Base-by-base conservation (phyloP, 1,140 invertebrate genomes). In the Brachionus paranguensis region DNA sequence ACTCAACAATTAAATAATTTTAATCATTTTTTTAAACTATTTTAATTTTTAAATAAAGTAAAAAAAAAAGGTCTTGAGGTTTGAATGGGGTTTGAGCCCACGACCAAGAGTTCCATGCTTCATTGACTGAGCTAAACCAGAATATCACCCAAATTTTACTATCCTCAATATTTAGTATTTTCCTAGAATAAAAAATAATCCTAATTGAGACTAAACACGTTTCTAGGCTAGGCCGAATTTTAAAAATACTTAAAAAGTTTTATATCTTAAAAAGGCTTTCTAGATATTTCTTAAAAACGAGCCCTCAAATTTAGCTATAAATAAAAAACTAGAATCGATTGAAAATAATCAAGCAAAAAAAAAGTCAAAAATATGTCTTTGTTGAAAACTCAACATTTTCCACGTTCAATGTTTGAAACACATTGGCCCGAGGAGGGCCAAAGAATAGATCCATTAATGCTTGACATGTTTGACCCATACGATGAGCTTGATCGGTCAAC, bases 401-500 rank as follows among this genome's bases (percentile, higher is more conserved):
- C 78, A 43, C 50, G 78, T 64, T 81, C 78, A 11, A 81, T 81
- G 78, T 81, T 81, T 27, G 78, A 81, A 3, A 64, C 64, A 10
- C 45, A 79, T 55, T 79, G 76, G 76, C 76, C 76, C 7, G 76
- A 45, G 17, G 68, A 72, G 17, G 68, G 45, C 29, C 72, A 76
- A 29, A 50, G 20, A 24, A 50, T n/a, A 2, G 72, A 50, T 53
- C 45, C 72, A 20, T n/a, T 47, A 4, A 64, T 45, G 50, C 43
- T 81, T 33, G 78, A 81, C 17, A 17, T 81, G 29, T 81, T 81
- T 24, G 78, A 81, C 55, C 78, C 78, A 43, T 81, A 64, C 64
- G 78, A 81, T 29, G 55, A 81, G 60, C 20, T 81, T 12, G 78
- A 81, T 68, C n/a, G 78, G 4, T 45, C 43, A 20, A 64, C 41